A percentile compares a stretch with the other conserved stretches of the same genome.
Evolutionary conservation across 2,888 invertebrate species (phyloP).

Genomic region (Cantharis rustica): DNA sequence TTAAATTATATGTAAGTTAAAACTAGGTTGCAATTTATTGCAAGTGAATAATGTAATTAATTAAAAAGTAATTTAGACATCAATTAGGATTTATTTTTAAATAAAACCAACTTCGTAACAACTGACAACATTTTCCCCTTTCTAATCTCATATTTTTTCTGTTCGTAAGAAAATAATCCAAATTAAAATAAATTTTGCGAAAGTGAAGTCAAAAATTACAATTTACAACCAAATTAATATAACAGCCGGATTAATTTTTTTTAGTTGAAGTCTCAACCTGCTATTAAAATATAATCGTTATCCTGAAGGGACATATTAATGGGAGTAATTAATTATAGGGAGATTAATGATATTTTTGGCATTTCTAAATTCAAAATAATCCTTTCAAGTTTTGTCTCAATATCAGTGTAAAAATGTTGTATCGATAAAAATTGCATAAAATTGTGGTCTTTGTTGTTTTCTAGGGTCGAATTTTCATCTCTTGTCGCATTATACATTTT

Average conservation of each 20-base stretch:
- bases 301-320: not conserved
- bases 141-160: not conserved
- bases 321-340: not conserved
- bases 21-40: not conserved
- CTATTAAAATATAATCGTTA: not conserved
- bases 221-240: not conserved
- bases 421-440: not conserved
- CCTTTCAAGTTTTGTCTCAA: not conserved
- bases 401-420: not conserved
- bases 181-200: not conserved
- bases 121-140: not conserved
- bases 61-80: not conserved
- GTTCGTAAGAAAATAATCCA: not conserved
- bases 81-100: not conserved
- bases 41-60: not conserved
- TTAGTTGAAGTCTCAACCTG: not conserved
- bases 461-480: not conserved
- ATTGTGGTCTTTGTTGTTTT: not conserved
- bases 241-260: not conserved
- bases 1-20: not conserved
- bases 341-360: not conserved
- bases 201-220: not conserved
- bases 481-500: not conserved
- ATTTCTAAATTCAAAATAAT: not conserved
- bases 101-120: not conserved